A percentile compares a stretch with the other conserved stretches of the same genome.
Conservation (phyloP, 2,113 vertebrate genomes). For the Salvator merianae region DNA sequence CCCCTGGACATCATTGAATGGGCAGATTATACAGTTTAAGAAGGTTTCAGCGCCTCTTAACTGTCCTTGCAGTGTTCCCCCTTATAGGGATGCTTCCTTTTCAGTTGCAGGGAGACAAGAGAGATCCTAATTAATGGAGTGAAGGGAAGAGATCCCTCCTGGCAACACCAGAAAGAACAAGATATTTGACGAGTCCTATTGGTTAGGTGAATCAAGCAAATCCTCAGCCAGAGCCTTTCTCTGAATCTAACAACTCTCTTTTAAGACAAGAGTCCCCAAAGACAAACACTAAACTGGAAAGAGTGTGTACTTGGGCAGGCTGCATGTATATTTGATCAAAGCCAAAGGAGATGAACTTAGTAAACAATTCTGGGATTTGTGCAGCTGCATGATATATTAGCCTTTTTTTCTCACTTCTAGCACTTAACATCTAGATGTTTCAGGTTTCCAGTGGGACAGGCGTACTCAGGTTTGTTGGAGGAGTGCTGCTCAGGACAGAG, state of each 20-base stretch:
- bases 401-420: no score
- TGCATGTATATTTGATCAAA: background rate
- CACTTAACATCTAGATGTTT: no score
- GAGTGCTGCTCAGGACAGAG: no score
- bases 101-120: background rate
- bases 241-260: background rate
- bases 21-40: background rate
- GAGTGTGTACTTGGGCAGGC: background rate
- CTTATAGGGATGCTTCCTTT: background rate
- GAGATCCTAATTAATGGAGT: no score
- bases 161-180: background rate
- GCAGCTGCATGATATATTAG: background rate
- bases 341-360: background rate
- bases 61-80: background rate
- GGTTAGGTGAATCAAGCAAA: background rate
- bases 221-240: background rate
- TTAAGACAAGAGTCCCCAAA: background rate
- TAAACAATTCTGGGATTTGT: background rate
- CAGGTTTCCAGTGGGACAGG: no score
- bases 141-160: background rate
- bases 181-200: background rate
- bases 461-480: no score
- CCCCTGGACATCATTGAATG: background rate
- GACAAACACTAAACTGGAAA: background rate
- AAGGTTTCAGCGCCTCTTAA: background rate